Conservation (phyloP, 2,797 vertebrate species). For the Sebastes taczanowskii region DNA sequence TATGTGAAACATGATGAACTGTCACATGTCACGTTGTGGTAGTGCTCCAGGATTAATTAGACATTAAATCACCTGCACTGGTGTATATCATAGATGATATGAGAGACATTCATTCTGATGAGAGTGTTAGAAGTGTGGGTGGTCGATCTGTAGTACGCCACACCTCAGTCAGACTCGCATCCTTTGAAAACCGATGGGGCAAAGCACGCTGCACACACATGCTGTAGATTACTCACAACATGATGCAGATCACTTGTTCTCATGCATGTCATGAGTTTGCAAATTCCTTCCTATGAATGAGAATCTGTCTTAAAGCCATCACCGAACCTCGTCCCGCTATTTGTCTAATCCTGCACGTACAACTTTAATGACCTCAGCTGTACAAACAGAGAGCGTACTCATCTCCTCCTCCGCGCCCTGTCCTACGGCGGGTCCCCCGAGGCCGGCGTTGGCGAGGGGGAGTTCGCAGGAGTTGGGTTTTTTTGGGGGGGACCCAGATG, state of each 20-base stretch:
- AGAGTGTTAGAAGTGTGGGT: conserved; percentile 7
- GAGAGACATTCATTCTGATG: background rate
- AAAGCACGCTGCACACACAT: background rate
- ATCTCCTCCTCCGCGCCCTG: conserved; percentile 60
- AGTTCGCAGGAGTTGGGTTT: conserved; percentile 13
- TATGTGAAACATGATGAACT: background rate
- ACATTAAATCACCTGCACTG: conserved; percentile 1
- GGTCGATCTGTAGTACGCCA: background rate
- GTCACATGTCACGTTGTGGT: background rate
- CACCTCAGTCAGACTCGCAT: background rate
- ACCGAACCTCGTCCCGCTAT: conserved; percentile 12
- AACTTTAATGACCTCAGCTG: conserved; percentile 72
- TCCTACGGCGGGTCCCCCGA: conserved; percentile 58
- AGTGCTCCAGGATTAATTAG: background rate
- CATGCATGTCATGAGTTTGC: conserved; percentile 24
- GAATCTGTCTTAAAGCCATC: conserved; percentile 15
- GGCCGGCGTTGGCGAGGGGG: conserved; percentile 34
- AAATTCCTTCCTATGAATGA: conserved; percentile 10
- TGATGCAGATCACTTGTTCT: background rate
- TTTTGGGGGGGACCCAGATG: conserved; percentile 64
- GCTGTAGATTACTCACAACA: conserved; percentile 1
- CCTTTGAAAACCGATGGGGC: background rate
- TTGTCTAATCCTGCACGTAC: conserved; percentile 56
- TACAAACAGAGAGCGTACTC: conserved; percentile 66
- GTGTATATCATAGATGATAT: background rate